Evolutionary conservation across 2,797 vertebrate genomes (phyloP), one percentile per base, ranked within the genome.

Genomic region (Cuculus canorus): DNA sequence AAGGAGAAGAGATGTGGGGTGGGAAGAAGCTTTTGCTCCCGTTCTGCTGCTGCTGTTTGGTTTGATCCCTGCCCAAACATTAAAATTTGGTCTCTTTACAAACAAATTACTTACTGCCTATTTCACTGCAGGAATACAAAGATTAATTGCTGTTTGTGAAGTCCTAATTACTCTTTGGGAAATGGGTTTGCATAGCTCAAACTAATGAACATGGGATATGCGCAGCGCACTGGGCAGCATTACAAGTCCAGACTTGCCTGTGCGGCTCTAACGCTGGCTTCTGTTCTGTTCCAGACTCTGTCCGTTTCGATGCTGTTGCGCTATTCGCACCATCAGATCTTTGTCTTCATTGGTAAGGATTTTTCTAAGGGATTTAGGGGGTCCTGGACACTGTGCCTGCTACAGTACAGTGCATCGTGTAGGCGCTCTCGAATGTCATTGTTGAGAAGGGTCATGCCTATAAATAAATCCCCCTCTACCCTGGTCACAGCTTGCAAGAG

Each of bases 261-360:
- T 39, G 71, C 11, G 4, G 33, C 56, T 75, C 77, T 96, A 10
- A 92, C 4, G 0, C 75, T 47, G 68, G 10, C 56, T 80, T 45
- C 61, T 83, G 54, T 41, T 92, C 57, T 11, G 1, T 85, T 97
- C 25, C 98, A 99, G 99, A 99, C 99, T 23, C 98, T 99, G 16
- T 99, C 99, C 0, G 99, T 99, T 33, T 99, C 99, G 6, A 99
- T 99, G 99, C 98, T 99, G 91, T 97, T 99, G 83, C 98, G 99
- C 57, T 99, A 99, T 93, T 99, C 99, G 0, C 99, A 99, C 94
- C 99, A 99, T 94, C 99, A 99, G 98, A 99, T 99, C 96, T 99
- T 99, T 63, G 99, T 99, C 95, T 99, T 99, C 96, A 99, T 99
- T 12, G 99, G 99, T 99, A 97, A 98, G 99, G 96, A 35, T 70